phyloP scores from a whole-genome alignment of 2,113 vertebrate genomes.

The Bagarius yarrelli region DNA sequence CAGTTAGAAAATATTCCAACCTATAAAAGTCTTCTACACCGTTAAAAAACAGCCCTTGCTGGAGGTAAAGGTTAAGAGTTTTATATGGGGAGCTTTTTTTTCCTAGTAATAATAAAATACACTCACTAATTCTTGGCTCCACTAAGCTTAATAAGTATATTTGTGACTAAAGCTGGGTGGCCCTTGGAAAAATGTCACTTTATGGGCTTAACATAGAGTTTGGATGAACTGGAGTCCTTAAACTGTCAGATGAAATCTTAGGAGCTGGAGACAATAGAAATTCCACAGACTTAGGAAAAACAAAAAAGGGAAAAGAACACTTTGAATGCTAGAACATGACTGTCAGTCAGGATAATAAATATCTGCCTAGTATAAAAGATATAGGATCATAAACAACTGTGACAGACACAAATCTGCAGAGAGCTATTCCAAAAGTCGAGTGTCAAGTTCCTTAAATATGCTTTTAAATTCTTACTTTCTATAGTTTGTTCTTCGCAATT shows the following conservation, averaged over 20 bases:
- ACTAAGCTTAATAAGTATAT: slow-evolving; percentile 25
- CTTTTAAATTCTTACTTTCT: slow-evolving; percentile 8
- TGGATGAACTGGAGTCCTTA: slow-evolving; percentile 42
- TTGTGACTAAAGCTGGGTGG: slow-evolving; percentile 45
- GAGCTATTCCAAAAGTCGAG: background rate
- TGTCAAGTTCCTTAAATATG: slow-evolving; percentile 14
- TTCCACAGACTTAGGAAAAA: slow-evolving; percentile 25
- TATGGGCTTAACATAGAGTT: slow-evolving; percentile 34
- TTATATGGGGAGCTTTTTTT: slow-evolving; percentile 1
- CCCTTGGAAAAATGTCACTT: slow-evolving; percentile 51
- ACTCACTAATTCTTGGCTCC: slow-evolving; percentile 27
- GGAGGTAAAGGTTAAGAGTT: slow-evolving; percentile 26
- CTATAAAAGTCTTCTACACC: background rate
- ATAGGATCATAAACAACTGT: slow-evolving; percentile 26
- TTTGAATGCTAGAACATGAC: slow-evolving; percentile 33
- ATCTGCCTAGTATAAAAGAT: slow-evolving; percentile 21
- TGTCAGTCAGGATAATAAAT: slow-evolving; percentile 36
- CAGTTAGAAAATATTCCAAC: background rate
- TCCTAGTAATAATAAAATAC: slow-evolving; percentile 23
- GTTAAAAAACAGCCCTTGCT: background rate
- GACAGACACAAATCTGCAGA: slow-evolving; percentile 41
- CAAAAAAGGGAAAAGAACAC: background rate
- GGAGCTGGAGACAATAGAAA: slow-evolving; percentile 47
- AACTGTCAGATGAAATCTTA: slow-evolving; percentile 53
- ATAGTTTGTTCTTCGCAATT: slow-evolving; percentile 1